A percentile compares a stretch with the other conserved stretches of the same genome.
phyloP scores from a whole-genome alignment of 2,113 vertebrate genomes.

The Cheilinus undulatus region DNA sequence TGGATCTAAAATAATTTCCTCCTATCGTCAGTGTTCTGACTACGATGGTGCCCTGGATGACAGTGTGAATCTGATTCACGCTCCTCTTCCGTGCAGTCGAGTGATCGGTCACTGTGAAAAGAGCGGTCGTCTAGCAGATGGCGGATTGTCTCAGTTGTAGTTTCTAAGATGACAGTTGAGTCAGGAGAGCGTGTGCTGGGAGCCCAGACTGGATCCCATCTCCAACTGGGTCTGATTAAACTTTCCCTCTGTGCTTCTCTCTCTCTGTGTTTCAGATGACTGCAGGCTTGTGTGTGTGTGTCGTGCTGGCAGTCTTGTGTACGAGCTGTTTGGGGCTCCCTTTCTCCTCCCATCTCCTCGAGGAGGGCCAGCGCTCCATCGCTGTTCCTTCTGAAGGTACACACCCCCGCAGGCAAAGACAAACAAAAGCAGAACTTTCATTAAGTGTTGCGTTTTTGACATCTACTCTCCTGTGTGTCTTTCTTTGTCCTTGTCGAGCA shows the following conservation, averaged over 20 bases:
- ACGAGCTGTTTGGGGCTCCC: constrained; percentile 86
- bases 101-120: constrained; percentile 3
- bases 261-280: constrained; percentile 86
- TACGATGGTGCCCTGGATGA: not conserved
- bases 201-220: constrained; percentile 8
- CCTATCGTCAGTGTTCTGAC: not conserved
- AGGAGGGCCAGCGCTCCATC: constrained; percentile 63
- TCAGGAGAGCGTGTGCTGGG: constrained; percentile 10
- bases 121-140: constrained; percentile 28
- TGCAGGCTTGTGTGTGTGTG: constrained; percentile 86
- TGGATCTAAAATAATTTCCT: not conserved
- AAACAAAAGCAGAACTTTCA: not conserved
- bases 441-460: not conserved
- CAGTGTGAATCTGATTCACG: constrained; percentile 39
- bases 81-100: not conserved
- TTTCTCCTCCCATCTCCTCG: constrained; percentile 59
- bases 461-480: not conserved
- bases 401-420: not conserved
- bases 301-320: constrained; percentile 88
- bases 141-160: constrained; percentile 33
- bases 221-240: constrained; percentile 11
- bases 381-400: constrained; percentile 63
- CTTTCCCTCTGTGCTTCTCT: not conserved
- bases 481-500: constrained; percentile 25
- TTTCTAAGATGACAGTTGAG: not conserved